Base-by-base conservation (phyloP, 2,113 vertebrate species). In the Carassius carassius region DNA sequence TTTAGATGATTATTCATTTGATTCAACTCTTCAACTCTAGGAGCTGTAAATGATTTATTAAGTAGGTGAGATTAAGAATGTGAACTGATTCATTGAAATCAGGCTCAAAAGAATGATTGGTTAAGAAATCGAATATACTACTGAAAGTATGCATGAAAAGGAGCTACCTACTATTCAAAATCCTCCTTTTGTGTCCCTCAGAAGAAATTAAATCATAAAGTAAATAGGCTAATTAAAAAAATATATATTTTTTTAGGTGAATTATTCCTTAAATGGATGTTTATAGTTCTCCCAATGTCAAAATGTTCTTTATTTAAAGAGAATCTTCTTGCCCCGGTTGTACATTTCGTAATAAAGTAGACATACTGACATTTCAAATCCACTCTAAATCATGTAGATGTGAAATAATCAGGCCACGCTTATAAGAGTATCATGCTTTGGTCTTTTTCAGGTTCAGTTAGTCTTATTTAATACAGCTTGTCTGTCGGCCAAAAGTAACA, bases 381-480 rank as follows among this genome's bases (percentile, higher is more conserved):
- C 19, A 17, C 19, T 60, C 6, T n/a, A 78, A 60, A 60, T 41
- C 21, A 78, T n/a, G 29, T 23, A 16, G 29, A 17, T n/a, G 54
- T 60, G 12, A 44, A 47, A 41, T 16, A 37, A 41, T 63, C 14
- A 44, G 14, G 56, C 35, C 35, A 23, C 12, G 3, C 58, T 63
- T 17, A 63, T 63, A 62, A 41, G 76, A 62, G 13, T 41, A 23
- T 79, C 1, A 4, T 4, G 0, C 76, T 41, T 58, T 78, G 76
- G 32, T 23, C 77, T 79, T 79, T 79, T 47, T 37, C 5, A 74
- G 70, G 21, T 47, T 77, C 29, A 63, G 13, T 63, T 79, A 58
- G 77, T 58, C n/a, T 10, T 79, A 23, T 79, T 58, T 63, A 47
- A 63, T 63, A 63, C 8, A 79, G 35, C n/a, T 79, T 79, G 58